Base-by-base conservation (phyloP, 2,797 vertebrate species). In the Todus mexicanus region DNA sequence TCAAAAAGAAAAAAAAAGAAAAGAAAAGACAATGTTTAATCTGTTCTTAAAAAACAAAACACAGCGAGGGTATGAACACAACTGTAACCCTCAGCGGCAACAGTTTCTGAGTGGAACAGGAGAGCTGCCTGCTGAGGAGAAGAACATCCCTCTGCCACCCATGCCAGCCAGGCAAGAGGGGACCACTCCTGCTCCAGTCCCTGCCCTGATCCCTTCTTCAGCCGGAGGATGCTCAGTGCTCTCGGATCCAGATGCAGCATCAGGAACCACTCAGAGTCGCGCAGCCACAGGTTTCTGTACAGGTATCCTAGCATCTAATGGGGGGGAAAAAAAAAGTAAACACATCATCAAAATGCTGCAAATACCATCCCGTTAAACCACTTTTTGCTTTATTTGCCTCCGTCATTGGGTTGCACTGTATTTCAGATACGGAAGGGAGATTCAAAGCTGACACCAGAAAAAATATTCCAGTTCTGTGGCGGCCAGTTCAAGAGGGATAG, bases 281-380 rank as follows among this genome's bases (percentile, higher is more conserved):
- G 98, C 97, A 48, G 96, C 65, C 50, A 92, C 43, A 13, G 92
- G 91, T 90, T 97, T 98, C 95, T 92, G 96, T 91, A 97, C 77
- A n/a, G 97, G 93, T 45, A 64, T 95, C 90, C 93, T 96, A 77
- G 97, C 85, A 21, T 96, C 98, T 98, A 70, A 84, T 11, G 31
- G 15, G n/a, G n/a, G 20, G n/a, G 9, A 63, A 23, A 66, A 37
- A 15, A 18, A 43, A 56, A 22, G 15, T 6, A 23, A 61, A 56
- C 6, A 27, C 23, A 27, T 40, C 27, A 63, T 23, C 40, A 73
- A 60, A 42, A 54, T 7, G 18, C 4, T 15, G 26, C 53, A 47
- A 68, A 43, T 43, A 54, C 17, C 17, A 23, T 2, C 6, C 25
- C 29, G 23, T 11, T 6, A 18, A 59, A 26, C 35, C 9, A 11